Percentiles rank a stretch among this genome's conserved stretches.
These are phyloP conservation scores for Andricus grossulariae DNA, from an alignment of 1,140 invertebrate genomes.

Conservation along the genomic window DNA sequence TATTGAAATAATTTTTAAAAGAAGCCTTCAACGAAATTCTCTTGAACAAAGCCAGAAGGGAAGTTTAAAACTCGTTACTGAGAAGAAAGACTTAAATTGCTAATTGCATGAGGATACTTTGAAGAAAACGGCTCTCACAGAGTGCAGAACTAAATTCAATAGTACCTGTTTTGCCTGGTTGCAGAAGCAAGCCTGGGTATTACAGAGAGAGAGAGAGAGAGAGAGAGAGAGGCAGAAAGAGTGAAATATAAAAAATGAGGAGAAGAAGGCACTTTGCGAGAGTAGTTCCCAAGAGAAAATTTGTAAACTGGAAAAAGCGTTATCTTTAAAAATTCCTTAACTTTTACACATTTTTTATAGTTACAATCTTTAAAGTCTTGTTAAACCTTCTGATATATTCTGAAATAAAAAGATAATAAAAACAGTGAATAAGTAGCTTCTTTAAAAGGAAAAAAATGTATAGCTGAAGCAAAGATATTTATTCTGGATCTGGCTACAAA, in stretches of 20 bases:
- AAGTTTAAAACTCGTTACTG: not conserved
- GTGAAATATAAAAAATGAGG: not conserved
- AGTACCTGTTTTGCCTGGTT: conserved; percentile 18
- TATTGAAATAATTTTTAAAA: not conserved
- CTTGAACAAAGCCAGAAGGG: not conserved
- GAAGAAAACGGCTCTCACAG: not conserved
- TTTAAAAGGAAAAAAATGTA: too few species aligned
- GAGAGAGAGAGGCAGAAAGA: not conserved
- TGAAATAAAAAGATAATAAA: too few species aligned
- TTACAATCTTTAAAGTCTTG: too few species aligned
- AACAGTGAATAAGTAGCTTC: too few species aligned
- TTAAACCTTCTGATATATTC: too few species aligned
- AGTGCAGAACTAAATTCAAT: conserved; percentile 26
- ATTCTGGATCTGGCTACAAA: too few species aligned
- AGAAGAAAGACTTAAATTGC: not conserved
- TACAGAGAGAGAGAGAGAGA: not conserved
- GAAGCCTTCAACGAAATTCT: not conserved
- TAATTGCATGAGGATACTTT: conserved; percentile 15
- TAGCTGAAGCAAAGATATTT: too few species aligned
- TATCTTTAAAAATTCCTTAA: not conserved
- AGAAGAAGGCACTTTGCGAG: not conserved
- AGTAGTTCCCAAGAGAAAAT: conserved; percentile 7
- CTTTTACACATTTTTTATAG: not conserved
- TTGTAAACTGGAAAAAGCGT: not conserved
- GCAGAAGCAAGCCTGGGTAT: not conserved